Evolutionary conservation across 2,797 vertebrate species (phyloP).

Genomic region (Pristis pectinata): DNA sequence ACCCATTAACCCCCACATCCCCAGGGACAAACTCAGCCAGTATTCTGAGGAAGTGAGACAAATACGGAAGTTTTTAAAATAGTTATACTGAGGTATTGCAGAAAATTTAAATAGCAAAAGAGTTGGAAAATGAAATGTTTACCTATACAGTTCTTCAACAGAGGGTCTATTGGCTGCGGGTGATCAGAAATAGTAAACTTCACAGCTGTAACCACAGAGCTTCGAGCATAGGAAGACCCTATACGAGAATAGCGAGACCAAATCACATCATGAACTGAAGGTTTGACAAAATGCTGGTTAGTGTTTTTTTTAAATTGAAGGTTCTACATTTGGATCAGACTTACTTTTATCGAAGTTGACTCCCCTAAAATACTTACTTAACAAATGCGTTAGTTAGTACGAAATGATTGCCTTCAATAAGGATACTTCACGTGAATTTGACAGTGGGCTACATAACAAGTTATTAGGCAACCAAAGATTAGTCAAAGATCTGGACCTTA

Average conservation of each 20-base stretch:
- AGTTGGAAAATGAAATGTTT: constrained; percentile 39
- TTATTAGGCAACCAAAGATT: neutral
- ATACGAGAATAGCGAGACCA: neutral
- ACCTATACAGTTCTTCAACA: constrained; percentile 98
- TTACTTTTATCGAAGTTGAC: neutral
- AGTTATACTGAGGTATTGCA: too few species aligned
- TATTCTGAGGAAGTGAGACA: neutral
- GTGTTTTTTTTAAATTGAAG: neutral
- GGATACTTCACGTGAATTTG: neutral
- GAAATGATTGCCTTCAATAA: too few species aligned
- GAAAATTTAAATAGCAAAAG: neutral
- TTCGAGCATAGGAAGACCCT: constrained; percentile 94
- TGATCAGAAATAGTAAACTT: constrained; percentile 99
- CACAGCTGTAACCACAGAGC: constrained; percentile 93
- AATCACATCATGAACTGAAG: neutral
- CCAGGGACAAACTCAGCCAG: neutral
- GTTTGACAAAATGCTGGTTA: neutral
- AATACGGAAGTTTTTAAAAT: constrained; percentile 31
- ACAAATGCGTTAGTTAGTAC: too few species aligned
- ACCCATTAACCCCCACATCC: neutral
- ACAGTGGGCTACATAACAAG: neutral
- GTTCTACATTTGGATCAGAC: neutral
- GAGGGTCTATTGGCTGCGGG: constrained; percentile 88
- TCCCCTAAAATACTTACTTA: neutral
- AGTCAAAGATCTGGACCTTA: neutral